phyloP scores from a whole-genome alignment of 1,140 invertebrate species.

The Drosophila watanabei region DNA sequence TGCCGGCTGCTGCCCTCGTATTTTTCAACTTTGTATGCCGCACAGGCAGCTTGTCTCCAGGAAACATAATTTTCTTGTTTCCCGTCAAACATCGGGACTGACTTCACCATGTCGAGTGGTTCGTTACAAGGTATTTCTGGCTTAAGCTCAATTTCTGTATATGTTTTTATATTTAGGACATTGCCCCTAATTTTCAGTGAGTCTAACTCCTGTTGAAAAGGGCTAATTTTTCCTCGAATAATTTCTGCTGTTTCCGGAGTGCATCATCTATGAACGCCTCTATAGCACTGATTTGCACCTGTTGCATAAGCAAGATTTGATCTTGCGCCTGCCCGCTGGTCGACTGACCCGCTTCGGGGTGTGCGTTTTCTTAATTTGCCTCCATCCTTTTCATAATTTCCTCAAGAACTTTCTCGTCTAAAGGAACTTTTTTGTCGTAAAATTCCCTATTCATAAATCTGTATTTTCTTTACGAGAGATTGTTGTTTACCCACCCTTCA shows the following conservation, averaged over 20 bases:
- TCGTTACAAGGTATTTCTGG: slow-evolving; percentile 1
- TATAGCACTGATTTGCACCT: too few relatives aligned
- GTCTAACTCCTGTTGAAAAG: not conserved
- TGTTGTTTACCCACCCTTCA: not conserved
- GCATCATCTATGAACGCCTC: too few relatives aligned
- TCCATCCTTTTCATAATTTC: too few relatives aligned
- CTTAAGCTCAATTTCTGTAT: not conserved
- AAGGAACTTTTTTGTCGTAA: too few relatives aligned
- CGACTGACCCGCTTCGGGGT: too few relatives aligned
- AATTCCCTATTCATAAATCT: too few relatives aligned
- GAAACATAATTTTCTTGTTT: slow-evolving; percentile 2
- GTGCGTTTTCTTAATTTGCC: too few relatives aligned
- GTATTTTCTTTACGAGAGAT: too few relatives aligned
- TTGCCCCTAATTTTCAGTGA: not conserved
- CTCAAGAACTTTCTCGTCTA: too few relatives aligned
- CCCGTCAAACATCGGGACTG: not conserved
- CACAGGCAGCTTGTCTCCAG: slow-evolving; percentile 1
- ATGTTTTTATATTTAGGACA: not conserved
- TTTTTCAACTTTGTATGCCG: not conserved
- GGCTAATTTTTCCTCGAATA: not conserved
- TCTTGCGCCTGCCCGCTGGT: too few relatives aligned
- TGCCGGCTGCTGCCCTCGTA: not conserved
- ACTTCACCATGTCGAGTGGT: slow-evolving; percentile 3
- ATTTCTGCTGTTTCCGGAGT: too few relatives aligned
- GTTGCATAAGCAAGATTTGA: too few relatives aligned